phyloP scores from a whole-genome alignment of 1,140 invertebrate genomes.

The Solen grandis region DNA sequence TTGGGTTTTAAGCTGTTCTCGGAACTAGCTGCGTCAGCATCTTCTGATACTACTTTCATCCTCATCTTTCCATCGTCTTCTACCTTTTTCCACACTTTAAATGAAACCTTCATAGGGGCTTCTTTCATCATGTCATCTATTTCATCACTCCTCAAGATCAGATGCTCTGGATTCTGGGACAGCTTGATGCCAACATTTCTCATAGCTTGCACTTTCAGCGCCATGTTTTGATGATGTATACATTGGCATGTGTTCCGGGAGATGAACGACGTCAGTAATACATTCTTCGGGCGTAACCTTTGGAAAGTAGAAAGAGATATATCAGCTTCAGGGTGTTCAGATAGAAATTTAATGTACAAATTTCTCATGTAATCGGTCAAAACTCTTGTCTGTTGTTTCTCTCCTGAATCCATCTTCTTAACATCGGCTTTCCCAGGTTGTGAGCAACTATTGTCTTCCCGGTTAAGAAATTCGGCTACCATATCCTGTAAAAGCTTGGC shows the following conservation, averaged over 20 bases:
- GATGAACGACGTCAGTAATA: conserved; percentile 40
- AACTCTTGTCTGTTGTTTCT: not conserved
- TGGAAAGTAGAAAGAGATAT: conserved; percentile 28
- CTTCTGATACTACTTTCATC: conserved; percentile 12
- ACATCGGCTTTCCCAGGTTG: conserved; percentile 34
- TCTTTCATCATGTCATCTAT: not conserved
- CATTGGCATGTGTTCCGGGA: conserved; percentile 39
- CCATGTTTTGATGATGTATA: conserved; percentile 52
- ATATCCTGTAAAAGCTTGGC: not conserved
- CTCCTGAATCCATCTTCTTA: not conserved
- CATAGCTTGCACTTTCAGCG: conserved; percentile 12
- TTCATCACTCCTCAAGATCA: not conserved
- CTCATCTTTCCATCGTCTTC: not conserved
- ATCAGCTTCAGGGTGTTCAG: conserved; percentile 7
- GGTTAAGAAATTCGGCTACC: conserved; percentile 9
- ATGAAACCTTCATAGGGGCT: not conserved
- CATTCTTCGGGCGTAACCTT: conserved; percentile 19
- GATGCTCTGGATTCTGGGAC: conserved; percentile 33
- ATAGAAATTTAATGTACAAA: conserved; percentile 21
- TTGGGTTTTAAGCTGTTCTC: not conserved
- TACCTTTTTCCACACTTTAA: not conserved
- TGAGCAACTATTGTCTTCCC: conserved; percentile 21
- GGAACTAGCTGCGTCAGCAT: not conserved
- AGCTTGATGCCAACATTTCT: conserved; percentile 10
- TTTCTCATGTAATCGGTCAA: conserved; percentile 37